Evolutionary conservation across 2,113 vertebrate species (phyloP).

Genomic region (Bubo blakistoni): DNA sequence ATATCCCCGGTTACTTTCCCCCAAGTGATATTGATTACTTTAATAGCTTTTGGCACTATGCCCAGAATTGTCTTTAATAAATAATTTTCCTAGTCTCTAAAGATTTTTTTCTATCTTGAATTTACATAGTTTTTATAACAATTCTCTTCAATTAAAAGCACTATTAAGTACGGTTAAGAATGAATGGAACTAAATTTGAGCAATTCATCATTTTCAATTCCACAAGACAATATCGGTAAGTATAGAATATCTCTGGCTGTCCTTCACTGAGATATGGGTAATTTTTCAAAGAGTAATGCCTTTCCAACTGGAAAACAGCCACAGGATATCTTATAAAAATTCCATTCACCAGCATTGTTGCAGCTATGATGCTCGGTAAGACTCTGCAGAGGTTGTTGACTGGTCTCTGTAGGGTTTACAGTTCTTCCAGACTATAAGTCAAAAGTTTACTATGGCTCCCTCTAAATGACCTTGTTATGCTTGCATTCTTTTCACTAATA

Average conservation of each 20-base stretch:
- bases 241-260: not conserved
- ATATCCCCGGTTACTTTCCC: not conserved
- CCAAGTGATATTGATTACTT: constrained; percentile 12
- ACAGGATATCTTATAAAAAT: constrained; percentile 1
- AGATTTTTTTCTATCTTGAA: not conserved
- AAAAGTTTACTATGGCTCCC: not conserved
- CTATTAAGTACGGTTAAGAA: constrained; percentile 19
- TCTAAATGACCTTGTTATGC: not conserved
- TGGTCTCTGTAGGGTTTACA: not conserved
- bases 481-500: not conserved
- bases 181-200: not conserved
- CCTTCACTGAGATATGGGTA: not conserved
- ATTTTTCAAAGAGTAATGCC: constrained; percentile 3
- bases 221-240: constrained; percentile 17
- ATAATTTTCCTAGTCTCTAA: constrained; percentile 1
- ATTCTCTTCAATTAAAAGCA: constrained; percentile 37
- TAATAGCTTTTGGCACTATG: constrained; percentile 3
- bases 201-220: constrained; percentile 44
- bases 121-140: constrained; percentile 23
- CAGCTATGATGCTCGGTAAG: not conserved
- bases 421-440: not conserved
- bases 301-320: constrained; percentile 25
- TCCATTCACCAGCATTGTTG: not conserved
- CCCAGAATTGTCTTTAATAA: constrained; percentile 39
- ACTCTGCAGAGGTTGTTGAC: not conserved